These are phyloP conservation scores for Diglossa cyanea DNA, from an alignment of 2,797 vertebrate genomes.

Conservation along the genomic window DNA sequence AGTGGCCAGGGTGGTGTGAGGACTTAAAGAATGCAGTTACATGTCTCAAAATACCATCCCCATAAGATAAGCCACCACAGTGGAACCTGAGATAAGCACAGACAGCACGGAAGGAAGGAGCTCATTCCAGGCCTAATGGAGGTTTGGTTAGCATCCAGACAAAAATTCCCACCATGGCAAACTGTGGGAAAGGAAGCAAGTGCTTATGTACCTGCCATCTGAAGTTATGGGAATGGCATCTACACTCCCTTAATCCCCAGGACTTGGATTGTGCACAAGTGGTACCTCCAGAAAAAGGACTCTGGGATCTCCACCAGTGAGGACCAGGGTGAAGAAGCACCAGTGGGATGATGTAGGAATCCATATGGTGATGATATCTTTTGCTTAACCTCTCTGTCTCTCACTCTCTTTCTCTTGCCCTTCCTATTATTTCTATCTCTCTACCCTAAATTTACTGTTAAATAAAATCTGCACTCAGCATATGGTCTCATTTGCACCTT, in stretches of 20 bases:
- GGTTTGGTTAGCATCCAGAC: not conserved
- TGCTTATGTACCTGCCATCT: not conserved
- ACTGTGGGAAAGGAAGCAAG: not conserved
- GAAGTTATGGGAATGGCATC: not conserved
- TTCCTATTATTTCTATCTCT: not conserved
- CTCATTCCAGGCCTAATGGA: not conserved
- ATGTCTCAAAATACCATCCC: not conserved
- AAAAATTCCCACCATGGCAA: not conserved
- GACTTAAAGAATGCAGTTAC: not conserved
- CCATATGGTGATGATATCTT: not conserved
- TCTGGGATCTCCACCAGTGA: not conserved
- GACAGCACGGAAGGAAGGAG: not conserved
- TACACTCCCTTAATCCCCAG: not conserved
- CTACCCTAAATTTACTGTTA: not conserved
- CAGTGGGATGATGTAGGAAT: fast-evolving
- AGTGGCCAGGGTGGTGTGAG: not conserved
- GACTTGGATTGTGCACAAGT: not conserved
- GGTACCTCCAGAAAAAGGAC: not conserved
- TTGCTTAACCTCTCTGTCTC: not conserved
- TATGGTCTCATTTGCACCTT: not conserved
- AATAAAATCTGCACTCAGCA: fast-evolving
- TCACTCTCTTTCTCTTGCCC: not conserved
- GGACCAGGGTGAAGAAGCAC: not conserved
- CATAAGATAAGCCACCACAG: not conserved
- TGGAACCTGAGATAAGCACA: not conserved